Percentiles rank a stretch among this genome's conserved stretches.
These are phyloP conservation scores for Anthopleura xanthogrammica DNA, from an alignment of 92 coral and sea anemone species.

Conservation along the genomic window DNA sequence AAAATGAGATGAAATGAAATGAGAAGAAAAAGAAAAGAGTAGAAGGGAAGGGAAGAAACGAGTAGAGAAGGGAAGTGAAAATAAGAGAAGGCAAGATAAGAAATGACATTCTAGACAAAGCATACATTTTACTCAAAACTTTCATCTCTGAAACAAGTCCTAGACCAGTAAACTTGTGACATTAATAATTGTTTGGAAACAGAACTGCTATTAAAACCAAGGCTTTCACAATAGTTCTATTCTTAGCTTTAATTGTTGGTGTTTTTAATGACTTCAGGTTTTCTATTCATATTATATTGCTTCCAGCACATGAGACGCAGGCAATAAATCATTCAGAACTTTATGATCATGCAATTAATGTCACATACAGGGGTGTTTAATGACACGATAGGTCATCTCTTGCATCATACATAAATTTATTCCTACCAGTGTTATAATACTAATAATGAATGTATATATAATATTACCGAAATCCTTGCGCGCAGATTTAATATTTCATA, in stretches of 20 bases:
- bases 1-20: not conserved
- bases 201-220: too few relatives aligned
- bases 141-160: too few relatives aligned
- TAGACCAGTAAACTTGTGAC: too few relatives aligned
- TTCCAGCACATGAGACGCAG: not conserved
- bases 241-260: too few relatives aligned
- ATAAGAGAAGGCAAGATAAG: not conserved
- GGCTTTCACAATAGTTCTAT: too few relatives aligned
- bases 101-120: not conserved
- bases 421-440: not conserved
- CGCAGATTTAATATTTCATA: too few relatives aligned
- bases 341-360: not conserved
- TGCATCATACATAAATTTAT: not conserved
- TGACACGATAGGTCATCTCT: not conserved
- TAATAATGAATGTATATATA: too few relatives aligned
- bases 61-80: not conserved
- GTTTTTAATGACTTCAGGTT: too few relatives aligned
- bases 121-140: too few relatives aligned
- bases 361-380: not conserved
- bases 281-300: too few relatives aligned
- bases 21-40: not conserved
- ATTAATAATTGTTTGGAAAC: too few relatives aligned
- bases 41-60: not conserved
- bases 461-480: too few relatives aligned
- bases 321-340: not conserved